These are phyloP conservation scores for Drosophila longiperda DNA, from an alignment of 2,888 invertebrate species.

Conservation along the genomic window DNA sequence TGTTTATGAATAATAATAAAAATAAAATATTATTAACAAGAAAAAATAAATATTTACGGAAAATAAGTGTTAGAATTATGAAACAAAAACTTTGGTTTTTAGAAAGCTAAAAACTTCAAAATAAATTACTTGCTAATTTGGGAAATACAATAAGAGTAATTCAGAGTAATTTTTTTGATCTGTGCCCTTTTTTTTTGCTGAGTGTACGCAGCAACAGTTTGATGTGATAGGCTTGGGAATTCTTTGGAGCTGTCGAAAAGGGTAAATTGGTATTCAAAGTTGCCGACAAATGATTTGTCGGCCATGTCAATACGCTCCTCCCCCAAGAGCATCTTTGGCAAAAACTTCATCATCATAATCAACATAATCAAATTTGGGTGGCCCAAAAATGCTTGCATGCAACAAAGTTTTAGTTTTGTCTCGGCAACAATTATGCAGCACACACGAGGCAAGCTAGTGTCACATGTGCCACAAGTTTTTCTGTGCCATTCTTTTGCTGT, in stretches of 20 bases:
- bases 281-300: slow-evolving; percentile 52
- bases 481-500: slow-evolving; percentile 31
- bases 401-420: slow-evolving; percentile 49
- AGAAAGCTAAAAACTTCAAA: no score
- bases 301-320: not conserved
- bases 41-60: no score
- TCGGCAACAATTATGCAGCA: slow-evolving; percentile 63
- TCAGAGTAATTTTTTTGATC: not conserved
- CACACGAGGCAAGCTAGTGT: slow-evolving; percentile 15
- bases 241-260: slow-evolving; percentile 38
- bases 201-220: slow-evolving; percentile 60
- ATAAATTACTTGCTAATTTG: no score
- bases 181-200: not conserved
- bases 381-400: slow-evolving; percentile 36
- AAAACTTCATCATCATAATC: slow-evolving; percentile 49
- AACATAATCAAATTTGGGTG: slow-evolving; percentile 56
- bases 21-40: not conserved
- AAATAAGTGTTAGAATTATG: no score
- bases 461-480: slow-evolving; percentile 44
- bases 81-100: no score
- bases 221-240: slow-evolving; percentile 38
- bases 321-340: not conserved
- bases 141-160: no score
- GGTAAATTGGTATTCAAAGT: slow-evolving; percentile 61
- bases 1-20: not conserved